Base-by-base conservation (phyloP, 2,113 vertebrate genomes). In the Galemys pyrenaicus region DNA sequence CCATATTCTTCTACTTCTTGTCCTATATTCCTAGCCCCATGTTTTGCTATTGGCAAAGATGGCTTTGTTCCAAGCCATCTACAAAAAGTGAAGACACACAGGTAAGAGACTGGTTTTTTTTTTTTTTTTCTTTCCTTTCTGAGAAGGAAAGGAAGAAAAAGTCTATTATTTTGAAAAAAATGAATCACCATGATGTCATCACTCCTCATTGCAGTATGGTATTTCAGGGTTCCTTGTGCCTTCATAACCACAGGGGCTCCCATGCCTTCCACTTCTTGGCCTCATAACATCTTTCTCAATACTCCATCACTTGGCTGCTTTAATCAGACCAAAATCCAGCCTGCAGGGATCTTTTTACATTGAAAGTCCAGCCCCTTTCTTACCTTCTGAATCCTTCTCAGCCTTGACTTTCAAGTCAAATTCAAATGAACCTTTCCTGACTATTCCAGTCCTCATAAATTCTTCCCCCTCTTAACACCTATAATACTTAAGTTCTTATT, bases 401-500 rank as follows among this genome's bases (percentile, higher is more conserved):
- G 32, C 28, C 35, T 91, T 81, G 77, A 92, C 24, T 9, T 41
- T 94, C 64, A 80, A 81, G 62, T 75, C 86, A 90, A 58, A 95
- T 82, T 93, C 32, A 7, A 30, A 17, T 54, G 81, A 94, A 95
- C 91, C 41, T 79, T 96, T 84, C 51, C 67, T 90, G 80, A 62
- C 60, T 77, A 32, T 87, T 90, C 17, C 78, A 91, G 64, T 2
- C 6, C 78, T 81, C 90, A 92, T 88, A 85, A 94, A 11, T 32
- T 65, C 71, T 89, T 73, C 70, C 17, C 0, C 28, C 30, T 85
- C 56, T 94, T 92, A 96, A 94, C 81, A 94, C 86, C 77, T 94
- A 85, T 6, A 81, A 77, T 56, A 96, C 67, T 96, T 95, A 87
- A 87, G 65, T 94, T 94, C 81, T 95, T 96, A 92, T 89, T 95